Evolutionary conservation across 2,113 vertebrate genomes (phyloP).

Genomic region (Holacanthus passer): DNA sequence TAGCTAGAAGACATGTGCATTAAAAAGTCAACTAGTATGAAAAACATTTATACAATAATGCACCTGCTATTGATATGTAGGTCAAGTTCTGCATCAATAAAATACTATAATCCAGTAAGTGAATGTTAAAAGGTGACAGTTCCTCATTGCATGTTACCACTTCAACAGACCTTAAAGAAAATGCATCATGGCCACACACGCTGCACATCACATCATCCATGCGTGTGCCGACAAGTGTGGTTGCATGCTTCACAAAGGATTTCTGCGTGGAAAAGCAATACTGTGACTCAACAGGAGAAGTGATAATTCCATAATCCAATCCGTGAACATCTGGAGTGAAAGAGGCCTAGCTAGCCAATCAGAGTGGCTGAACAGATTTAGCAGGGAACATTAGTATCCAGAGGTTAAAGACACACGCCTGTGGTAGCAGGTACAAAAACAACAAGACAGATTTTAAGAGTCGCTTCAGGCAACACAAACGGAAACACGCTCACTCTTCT

Average conservation of each 20-base stretch:
- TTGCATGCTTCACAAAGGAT: constrained; percentile 27
- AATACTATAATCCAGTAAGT: constrained; percentile 1
- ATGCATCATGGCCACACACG: not conserved
- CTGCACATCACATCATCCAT: not conserved
- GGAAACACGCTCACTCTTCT: not conserved
- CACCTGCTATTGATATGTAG: not conserved
- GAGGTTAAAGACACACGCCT: constrained; percentile 35
- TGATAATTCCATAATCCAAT: constrained; percentile 78
- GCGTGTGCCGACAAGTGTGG: constrained; percentile 28
- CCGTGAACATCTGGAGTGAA: constrained; percentile 76
- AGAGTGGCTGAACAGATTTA: constrained; percentile 64
- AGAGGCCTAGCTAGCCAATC: constrained; percentile 73
- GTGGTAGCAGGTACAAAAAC: constrained; percentile 25
- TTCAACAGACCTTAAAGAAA: constrained; percentile 8
- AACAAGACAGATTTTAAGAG: constrained; percentile 11
- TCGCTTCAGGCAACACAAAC: not conserved
- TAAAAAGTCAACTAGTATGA: not conserved
- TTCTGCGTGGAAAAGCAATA: constrained; percentile 63
- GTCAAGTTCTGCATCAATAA: not conserved
- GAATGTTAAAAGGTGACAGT: not conserved
- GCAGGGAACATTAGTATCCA: constrained; percentile 37
- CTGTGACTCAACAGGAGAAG: constrained; percentile 58
- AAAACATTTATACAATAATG: not conserved
- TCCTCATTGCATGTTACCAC: not conserved
- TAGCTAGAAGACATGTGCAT: not conserved